Conservation (phyloP, 2,797 vertebrate species). For the Coracias cyanogaster region DNA sequence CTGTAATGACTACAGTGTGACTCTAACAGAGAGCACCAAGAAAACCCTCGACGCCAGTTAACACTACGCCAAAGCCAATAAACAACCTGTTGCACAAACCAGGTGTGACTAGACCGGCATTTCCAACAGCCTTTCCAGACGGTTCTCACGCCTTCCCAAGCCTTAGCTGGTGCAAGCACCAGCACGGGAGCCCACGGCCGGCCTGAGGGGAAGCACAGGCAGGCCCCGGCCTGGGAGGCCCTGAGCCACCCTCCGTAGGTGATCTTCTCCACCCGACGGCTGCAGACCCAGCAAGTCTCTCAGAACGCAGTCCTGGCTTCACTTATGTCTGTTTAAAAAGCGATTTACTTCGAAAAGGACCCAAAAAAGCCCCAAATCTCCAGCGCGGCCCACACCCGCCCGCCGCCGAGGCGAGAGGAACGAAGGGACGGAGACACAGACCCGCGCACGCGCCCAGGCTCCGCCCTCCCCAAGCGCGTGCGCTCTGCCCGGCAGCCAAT, state of each 20-base stretch:
- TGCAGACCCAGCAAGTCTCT: rapidly evolving
- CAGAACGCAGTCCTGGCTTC: rapidly evolving
- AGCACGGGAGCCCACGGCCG: rapidly evolving
- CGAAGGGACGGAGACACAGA: no score
- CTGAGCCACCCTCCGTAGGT: rapidly evolving
- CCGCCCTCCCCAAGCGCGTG: not conserved
- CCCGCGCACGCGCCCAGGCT: rapidly evolving
- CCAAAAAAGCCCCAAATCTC: no score
- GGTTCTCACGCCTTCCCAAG: rapidly evolving
- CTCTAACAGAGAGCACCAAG: not conserved
- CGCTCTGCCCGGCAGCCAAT: not conserved
- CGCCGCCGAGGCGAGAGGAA: rapidly evolving
- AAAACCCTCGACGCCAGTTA: not conserved
- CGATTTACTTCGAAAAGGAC: rapidly evolving
- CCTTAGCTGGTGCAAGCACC: rapidly evolving
- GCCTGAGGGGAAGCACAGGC: rapidly evolving
- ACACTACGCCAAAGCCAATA: not conserved
- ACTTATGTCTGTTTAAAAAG: rapidly evolving
- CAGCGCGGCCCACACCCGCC: rapidly evolving
- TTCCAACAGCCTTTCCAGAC: rapidly evolving
- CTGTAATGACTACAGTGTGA: no score
- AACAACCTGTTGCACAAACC: rapidly evolving
- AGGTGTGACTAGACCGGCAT: rapidly evolving
- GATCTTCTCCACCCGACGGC: no score
- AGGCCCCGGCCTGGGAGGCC: not conserved